A percentile compares a stretch with the other conserved stretches of the same genome.
Conservation (phyloP, 1,140 invertebrate species). For the Leguminivora glycinivorella region DNA sequence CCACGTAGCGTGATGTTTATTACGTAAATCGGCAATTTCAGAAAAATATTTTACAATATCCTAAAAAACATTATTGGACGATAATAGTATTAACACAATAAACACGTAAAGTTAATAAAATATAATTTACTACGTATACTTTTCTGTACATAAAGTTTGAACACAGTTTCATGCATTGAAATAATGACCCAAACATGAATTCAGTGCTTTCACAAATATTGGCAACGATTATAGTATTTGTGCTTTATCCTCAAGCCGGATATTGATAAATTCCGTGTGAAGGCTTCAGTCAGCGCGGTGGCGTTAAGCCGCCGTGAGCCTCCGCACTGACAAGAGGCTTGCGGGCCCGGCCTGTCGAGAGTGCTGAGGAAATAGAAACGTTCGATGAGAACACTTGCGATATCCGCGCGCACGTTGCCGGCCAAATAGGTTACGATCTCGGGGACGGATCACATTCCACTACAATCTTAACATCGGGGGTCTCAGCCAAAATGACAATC, state of each 20-base stretch:
- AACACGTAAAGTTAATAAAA: too few relatives aligned
- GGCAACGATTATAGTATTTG: neutral
- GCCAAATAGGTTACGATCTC: constrained; percentile 23
- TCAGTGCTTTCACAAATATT: neutral
- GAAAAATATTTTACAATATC: too few relatives aligned
- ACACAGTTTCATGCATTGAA: too few relatives aligned
- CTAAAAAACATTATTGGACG: too few relatives aligned
- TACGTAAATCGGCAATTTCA: too few relatives aligned
- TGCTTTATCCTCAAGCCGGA: neutral
- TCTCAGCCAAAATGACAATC: too few relatives aligned
- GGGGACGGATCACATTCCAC: neutral
- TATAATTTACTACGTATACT: too few relatives aligned
- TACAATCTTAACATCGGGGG: neutral
- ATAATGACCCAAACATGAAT: neutral
- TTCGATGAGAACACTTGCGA: constrained; percentile 47
- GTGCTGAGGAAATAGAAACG: constrained; percentile 46
- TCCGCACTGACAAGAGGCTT: constrained; percentile 51
- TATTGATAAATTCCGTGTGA: constrained; percentile 13
- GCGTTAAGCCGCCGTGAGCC: constrained; percentile 45
- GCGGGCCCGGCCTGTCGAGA: constrained; percentile 54
- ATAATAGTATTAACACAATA: too few relatives aligned
- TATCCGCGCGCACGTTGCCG: constrained; percentile 9
- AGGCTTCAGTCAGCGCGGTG: constrained; percentile 7
- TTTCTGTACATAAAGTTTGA: too few relatives aligned
- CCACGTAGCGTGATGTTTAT: too few relatives aligned